Base-by-base conservation (phyloP, 2,888 invertebrate genomes). In the Calameuta idolon region DNA sequence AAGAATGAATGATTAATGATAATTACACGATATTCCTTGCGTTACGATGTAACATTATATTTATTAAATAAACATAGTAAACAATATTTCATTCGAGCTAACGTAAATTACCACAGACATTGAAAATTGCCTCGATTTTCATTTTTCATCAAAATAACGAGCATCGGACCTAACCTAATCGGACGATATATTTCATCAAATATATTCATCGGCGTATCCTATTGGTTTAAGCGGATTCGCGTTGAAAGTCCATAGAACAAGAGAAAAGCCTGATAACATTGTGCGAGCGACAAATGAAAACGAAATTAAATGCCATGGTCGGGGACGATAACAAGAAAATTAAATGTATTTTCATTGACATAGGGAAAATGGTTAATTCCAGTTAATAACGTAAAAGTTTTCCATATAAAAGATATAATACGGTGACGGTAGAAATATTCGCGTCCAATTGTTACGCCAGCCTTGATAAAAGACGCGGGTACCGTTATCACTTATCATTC, bases 21-120 rank as follows among this genome's bases (percentile, higher is more conserved):
- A 75, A 80, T 81, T 79, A 85, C 82, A 83, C 82, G 84, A 86
- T 88, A 87, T 88, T 88, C 86, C 85, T 89, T 89, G 85, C 84
- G 86, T 87, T 87, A 86, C 83, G 79, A 88, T 89, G 87, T 90
- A 89, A 89, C 85, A 88, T 85, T 88, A 89, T 90, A 89, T 89
- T 89, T 89, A 90, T 90, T 89, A 85, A 87, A 87, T 87, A 87
- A 87, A 86, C 80, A 85, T 85, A 86, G 84, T 83, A 84, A 83
- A 82, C 83, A 85, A 83, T 83, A 81, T 87, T 84, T 85, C 86
- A 23, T 55, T 55, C 1, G 23, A 55, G 9, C 23, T 23, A 1
- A 23, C 9, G 1, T 55, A 40, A 1, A 2, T 40, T 23, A 15
- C 23, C 23, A 55, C 23, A 23, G 1, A 2, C 2, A 9, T 55